Percentiles rank a stretch among this genome's conserved stretches.
phyloP scores from a whole-genome alignment of 2,113 vertebrate genomes.

The Melanocharis versteri region DNA sequence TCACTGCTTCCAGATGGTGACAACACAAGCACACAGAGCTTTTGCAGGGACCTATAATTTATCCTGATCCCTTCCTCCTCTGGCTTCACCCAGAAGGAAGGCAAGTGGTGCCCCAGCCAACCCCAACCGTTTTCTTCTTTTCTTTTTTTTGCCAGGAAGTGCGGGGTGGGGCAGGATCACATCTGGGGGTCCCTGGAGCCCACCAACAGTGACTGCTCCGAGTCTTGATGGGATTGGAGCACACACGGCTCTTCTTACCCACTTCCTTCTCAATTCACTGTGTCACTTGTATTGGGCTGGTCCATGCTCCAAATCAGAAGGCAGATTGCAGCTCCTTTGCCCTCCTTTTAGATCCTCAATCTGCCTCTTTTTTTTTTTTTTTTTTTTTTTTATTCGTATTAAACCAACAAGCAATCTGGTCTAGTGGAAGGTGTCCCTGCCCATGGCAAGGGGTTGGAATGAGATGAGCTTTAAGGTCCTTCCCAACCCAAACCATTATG shows the following conservation, averaged over 20 bases:
- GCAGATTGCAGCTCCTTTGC: neutral
- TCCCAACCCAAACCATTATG: neutral
- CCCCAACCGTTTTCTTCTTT: neutral
- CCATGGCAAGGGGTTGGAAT: neutral
- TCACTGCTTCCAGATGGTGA: conserved; percentile 39
- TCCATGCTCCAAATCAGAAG: neutral
- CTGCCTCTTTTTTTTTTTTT: neutral
- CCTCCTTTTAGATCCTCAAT: neutral
- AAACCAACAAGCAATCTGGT: neutral
- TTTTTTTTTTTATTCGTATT: too few relatives aligned
- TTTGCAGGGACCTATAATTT: conserved; percentile 39
- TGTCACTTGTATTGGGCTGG: neutral
- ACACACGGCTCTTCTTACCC: neutral
- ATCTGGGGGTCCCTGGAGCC: neutral
- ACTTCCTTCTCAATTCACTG: neutral
- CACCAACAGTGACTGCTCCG: conserved; percentile 29
- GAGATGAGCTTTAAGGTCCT: neutral
- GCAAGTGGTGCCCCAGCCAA: conserved; percentile 17
- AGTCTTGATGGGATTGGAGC: neutral
- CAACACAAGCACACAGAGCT: conserved; percentile 2
- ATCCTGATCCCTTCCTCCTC: conserved; percentile 34
- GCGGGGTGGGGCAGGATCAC: neutral
- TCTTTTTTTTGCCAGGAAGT: neutral
- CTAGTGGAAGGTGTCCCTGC: neutral
- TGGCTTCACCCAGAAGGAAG: conserved; percentile 26